Conservation (phyloP, 1,140 invertebrate genomes). For the Plodia interpunctella region DNA sequence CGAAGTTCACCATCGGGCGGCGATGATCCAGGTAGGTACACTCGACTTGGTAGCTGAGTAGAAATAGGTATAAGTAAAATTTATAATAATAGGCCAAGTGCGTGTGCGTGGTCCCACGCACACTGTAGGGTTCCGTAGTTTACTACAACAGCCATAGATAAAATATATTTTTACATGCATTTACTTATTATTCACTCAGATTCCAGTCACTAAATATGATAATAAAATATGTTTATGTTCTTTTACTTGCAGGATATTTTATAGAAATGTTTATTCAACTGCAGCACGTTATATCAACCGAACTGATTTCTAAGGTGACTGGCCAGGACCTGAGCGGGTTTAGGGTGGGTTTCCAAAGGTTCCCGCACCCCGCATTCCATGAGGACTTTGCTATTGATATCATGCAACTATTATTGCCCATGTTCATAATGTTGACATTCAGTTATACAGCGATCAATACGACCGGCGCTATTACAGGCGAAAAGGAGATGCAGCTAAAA, state of each 20-base stretch:
- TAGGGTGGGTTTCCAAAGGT: conserved; percentile 78
- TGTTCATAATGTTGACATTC: conserved; percentile 88
- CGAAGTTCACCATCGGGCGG: conserved; percentile 59
- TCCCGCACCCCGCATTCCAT: conserved; percentile 86
- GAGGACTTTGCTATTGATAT: conserved; percentile 83
- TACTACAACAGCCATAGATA: too few species aligned
- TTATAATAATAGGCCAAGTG: too few species aligned
- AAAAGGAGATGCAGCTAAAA: conserved; percentile 82
- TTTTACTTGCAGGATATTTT: conserved; percentile 79
- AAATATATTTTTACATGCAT: too few species aligned
- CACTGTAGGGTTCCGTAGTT: too few species aligned
- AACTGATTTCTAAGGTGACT: conserved; percentile 75
- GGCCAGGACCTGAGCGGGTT: conserved; percentile 45
- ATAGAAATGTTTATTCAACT: conserved; percentile 83
- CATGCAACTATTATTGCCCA: conserved; percentile 82
- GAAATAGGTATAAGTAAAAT: too few species aligned
- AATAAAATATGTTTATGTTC: too few species aligned
- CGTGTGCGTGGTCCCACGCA: too few species aligned
- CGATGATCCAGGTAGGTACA: conserved; percentile 73
- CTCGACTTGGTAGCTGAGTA: too few species aligned
- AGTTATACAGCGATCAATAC: conserved; percentile 88
- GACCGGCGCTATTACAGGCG: conserved; percentile 80
- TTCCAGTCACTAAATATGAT: too few species aligned
- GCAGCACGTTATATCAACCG: conserved; percentile 80
- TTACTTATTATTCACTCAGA: too few species aligned